Conservation (phyloP, 2,888 invertebrate species). For the Didymodactylos carnosus region DNA sequence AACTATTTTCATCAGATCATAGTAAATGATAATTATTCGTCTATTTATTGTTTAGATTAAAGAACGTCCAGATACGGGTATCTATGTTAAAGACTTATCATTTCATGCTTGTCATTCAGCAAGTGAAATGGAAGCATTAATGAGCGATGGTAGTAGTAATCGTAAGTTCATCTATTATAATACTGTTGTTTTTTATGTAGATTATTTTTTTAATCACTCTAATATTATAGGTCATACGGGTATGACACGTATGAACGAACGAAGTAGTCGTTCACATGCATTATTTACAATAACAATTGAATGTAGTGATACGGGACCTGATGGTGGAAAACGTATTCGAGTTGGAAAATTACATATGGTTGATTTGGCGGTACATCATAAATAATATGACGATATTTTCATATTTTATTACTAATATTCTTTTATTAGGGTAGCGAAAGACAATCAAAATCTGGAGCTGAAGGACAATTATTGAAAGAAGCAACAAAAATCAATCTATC, state of each 20-base stretch:
- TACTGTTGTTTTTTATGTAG: neutral
- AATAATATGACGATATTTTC: neutral
- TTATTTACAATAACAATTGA: constrained; percentile 95
- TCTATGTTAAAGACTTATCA: constrained; percentile 88
- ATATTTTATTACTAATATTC: constrained; percentile 37
- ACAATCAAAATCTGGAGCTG: constrained; percentile 84
- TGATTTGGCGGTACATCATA: constrained; percentile 51
- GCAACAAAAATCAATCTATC: constrained; percentile 95
- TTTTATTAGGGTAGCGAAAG: constrained; percentile 61
- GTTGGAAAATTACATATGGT: constrained; percentile 93
- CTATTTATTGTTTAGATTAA: constrained; percentile 50
- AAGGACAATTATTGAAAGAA: constrained; percentile 73
- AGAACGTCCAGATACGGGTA: constrained; percentile 82
- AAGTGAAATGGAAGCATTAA: constrained; percentile 75
- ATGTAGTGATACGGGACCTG: constrained; percentile 60
- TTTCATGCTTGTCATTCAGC: constrained; percentile 94
- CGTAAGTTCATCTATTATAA: too few species aligned
- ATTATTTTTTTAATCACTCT: neutral
- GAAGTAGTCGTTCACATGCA: constrained; percentile 86
- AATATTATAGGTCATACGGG: constrained; percentile 46
- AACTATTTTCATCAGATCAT: neutral
- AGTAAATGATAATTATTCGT: constrained; percentile 5
- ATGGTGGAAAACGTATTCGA: constrained; percentile 65
- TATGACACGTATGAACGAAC: constrained; percentile 88
- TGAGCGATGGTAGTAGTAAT: constrained; percentile 88